These are phyloP conservation scores for Sitta carolinensis DNA, from an alignment of 2,797 vertebrate species.

Conservation along the genomic window DNA sequence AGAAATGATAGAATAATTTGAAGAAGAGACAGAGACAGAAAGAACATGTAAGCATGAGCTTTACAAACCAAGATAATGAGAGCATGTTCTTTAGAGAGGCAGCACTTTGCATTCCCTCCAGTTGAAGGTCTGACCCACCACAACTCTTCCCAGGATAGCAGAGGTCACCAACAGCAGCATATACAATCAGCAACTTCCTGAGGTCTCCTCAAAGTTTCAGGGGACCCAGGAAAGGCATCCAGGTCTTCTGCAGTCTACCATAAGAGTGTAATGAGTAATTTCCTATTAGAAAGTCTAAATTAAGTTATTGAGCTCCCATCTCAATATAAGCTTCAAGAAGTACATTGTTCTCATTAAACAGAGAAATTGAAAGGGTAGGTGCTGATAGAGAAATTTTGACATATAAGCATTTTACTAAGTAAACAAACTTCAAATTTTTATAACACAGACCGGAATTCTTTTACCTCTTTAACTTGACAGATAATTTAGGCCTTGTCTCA, in stretches of 20 bases:
- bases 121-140: neutral
- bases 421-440: neutral
- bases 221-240: neutral
- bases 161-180: neutral
- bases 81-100: neutral
- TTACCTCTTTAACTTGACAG: neutral
- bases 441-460: neutral
- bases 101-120: neutral
- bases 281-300: neutral
- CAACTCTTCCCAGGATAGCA: neutral
- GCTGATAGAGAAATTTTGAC: neutral
- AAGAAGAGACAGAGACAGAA: neutral
- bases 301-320: neutral
- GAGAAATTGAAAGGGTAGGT: neutral
- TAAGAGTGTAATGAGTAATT: neutral
- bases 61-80: neutral
- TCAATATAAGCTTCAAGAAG: neutral
- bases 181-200: neutral
- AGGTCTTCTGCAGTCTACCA: rapidly evolving
- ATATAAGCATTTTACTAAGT: neutral
- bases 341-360: rapidly evolving
- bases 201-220: neutral
- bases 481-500: neutral
- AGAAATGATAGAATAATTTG: neutral
- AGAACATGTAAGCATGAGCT: neutral